Base-by-base conservation (phyloP, 1,140 invertebrate species). In the Drosophila lini region DNA sequence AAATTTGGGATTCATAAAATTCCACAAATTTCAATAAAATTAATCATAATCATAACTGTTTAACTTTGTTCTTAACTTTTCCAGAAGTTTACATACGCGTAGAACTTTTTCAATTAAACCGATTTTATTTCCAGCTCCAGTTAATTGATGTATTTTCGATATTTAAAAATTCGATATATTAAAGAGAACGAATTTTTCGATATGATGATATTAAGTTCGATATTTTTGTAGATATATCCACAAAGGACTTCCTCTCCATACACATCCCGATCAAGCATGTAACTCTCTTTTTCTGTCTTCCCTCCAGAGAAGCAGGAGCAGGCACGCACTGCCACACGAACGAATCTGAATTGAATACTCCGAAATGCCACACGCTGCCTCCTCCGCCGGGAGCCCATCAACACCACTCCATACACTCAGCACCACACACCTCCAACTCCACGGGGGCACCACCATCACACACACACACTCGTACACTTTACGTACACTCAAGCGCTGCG, bases 401-500 rank as follows among this genome's bases (percentile, higher is more conserved):
- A 41, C 68, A 55, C 45, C 45, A 58, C 64, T 73, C 75, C 67
- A 73, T 47, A 65, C 59, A 73, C 59, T 41, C 68, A 70, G 68
- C 65, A 73, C 61, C 42, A 78, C 67, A 31, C 50, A 80, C n/a
- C 44, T 45, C 48, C 25, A 31, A 28, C 41, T 31, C 34, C 59
- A 34, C 42, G 32, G 42, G 48, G 34, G 25, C 59, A 31, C 63
- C 50, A 52, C 52, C 59, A n/a, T 22, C 40, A 60, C 38, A 28
- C 40, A 58, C 34, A 3, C 10, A 25, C 22, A 15, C 44, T 47
- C 44, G 44, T 25, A 47, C 44, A 15, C 44, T 47, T 22, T 25
- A 47, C 55, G 52, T 41, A 64, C 69, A 76, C 74, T 73, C 64
- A 76, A 63, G 79, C 64, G 70, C 78, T 82, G 56, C 83, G 82